A percentile compares a stretch with the other conserved stretches of the same genome.
Evolutionary conservation across 2,888 invertebrate species (phyloP).

Genomic region (Prosapia bicincta): DNA sequence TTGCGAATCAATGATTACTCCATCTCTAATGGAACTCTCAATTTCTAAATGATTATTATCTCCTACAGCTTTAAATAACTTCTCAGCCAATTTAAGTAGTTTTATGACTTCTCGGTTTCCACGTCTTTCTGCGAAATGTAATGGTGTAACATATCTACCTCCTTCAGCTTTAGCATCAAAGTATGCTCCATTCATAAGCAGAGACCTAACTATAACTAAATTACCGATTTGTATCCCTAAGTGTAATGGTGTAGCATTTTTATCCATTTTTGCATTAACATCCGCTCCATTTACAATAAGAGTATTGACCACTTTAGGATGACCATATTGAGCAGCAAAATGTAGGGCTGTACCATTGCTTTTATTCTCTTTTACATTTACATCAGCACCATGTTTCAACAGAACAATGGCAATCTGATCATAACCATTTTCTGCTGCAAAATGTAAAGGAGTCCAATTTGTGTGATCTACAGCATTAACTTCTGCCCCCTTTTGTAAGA

Average conservation of each 20-base stretch:
- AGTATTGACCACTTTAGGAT: background rate
- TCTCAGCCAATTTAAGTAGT: background rate
- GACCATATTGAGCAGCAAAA: background rate
- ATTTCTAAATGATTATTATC: background rate
- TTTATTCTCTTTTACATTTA: background rate
- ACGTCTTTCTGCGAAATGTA: slow-evolving; percentile 31
- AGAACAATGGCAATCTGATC: background rate
- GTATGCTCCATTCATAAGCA: slow-evolving; percentile 29
- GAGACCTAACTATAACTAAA: slow-evolving; percentile 11
- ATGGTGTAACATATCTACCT: slow-evolving; percentile 34
- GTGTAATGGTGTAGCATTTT: background rate
- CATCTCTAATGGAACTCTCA: background rate
- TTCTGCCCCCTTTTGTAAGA: too few relatives aligned
- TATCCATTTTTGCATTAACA: background rate
- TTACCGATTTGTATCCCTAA: slow-evolving; percentile 3
- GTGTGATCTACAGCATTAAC: background rate
- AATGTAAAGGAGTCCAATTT: slow-evolving; percentile 32
- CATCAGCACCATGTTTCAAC: background rate
- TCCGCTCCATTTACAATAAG: background rate
- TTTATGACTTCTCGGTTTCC: slow-evolving; percentile 31
- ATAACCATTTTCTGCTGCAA: slow-evolving; percentile 8
- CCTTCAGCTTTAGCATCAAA: slow-evolving; percentile 28
- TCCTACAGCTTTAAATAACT: background rate
- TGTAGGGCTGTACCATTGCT: background rate
- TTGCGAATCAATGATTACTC: slow-evolving; percentile 21